Percentiles rank a stretch among this genome's conserved stretches.
Conservation (phyloP, 2,113 vertebrate species). For the Vulpes lagopus region DNA sequence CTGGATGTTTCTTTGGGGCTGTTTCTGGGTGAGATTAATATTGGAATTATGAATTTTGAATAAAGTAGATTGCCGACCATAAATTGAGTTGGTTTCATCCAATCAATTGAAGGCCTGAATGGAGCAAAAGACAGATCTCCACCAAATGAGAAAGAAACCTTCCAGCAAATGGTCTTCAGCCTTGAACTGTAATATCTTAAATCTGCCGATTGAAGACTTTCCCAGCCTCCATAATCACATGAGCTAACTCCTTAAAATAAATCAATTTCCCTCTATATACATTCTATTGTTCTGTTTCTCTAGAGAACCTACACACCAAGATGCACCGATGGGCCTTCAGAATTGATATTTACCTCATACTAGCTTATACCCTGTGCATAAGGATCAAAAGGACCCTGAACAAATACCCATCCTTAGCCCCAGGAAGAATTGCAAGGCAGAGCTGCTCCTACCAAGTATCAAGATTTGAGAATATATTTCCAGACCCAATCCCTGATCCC, state of each 20-base stretch:
- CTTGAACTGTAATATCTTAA: neutral
- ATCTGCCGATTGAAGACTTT: neutral
- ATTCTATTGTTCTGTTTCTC: neutral
- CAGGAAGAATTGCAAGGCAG: neutral
- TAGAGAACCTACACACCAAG: neutral
- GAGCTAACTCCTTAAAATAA: neutral
- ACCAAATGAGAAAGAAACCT: neutral
- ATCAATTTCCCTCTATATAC: neutral
- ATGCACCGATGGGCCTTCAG: neutral
- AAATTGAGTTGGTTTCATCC: neutral
- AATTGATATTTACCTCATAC: neutral
- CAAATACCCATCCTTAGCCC: neutral
- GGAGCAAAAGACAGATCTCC: neutral
- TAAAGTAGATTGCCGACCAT: neutral
- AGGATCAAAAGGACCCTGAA: neutral
- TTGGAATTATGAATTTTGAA: neutral
- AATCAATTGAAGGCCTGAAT: neutral
- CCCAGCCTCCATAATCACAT: neutral
- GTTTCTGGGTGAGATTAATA: neutral
- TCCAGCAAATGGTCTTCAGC: neutral
- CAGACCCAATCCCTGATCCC: neutral
- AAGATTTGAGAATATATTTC: neutral
- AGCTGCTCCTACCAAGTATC: neutral
- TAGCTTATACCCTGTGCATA: neutral
- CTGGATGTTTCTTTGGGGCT: neutral